phyloP scores from a whole-genome alignment of 2,113 vertebrate genomes.

The Lota lota region DNA sequence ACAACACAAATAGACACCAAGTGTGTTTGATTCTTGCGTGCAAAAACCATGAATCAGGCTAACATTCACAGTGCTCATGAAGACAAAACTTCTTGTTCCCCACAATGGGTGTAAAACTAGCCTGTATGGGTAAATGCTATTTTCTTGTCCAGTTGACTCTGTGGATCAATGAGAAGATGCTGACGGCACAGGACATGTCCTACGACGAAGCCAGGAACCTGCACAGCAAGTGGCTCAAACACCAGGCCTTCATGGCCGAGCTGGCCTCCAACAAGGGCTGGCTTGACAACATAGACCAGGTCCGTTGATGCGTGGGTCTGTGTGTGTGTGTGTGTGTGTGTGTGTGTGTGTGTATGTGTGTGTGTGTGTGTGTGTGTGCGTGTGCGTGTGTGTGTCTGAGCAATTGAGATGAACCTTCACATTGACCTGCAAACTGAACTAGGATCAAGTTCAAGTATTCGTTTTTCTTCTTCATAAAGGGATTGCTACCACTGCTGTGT shows the following conservation, averaged over 20 bases:
- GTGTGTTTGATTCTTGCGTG: too few relatives aligned
- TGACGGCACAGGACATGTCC: conserved; percentile 89
- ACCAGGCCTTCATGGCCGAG: conserved; percentile 92
- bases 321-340: not conserved
- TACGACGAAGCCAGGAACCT: conserved; percentile 86
- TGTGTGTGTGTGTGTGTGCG: not conserved
- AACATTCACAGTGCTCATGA: too few relatives aligned
- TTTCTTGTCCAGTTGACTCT: conserved; percentile 76
- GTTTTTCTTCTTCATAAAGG: too few relatives aligned
- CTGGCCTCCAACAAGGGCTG: conserved; percentile 87
- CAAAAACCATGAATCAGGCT: too few relatives aligned
- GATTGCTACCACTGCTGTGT: too few relatives aligned
- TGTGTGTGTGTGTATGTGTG: not conserved
- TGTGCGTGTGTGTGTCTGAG: not conserved
- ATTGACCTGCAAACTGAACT: too few relatives aligned
- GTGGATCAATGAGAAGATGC: conserved; percentile 97
- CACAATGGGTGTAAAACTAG: too few relatives aligned
- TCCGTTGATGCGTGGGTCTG: conserved; percentile 38
- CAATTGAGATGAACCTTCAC: too few relatives aligned
- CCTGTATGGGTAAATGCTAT: too few relatives aligned
- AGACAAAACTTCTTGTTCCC: too few relatives aligned
- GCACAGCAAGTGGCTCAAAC: conserved; percentile 93
- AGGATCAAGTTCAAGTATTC: too few relatives aligned
- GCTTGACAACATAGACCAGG: conserved; percentile 85
- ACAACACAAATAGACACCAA: too few relatives aligned